Conservation (phyloP, 2,888 invertebrate genomes). For the Scotopteryx bipunctaria region DNA sequence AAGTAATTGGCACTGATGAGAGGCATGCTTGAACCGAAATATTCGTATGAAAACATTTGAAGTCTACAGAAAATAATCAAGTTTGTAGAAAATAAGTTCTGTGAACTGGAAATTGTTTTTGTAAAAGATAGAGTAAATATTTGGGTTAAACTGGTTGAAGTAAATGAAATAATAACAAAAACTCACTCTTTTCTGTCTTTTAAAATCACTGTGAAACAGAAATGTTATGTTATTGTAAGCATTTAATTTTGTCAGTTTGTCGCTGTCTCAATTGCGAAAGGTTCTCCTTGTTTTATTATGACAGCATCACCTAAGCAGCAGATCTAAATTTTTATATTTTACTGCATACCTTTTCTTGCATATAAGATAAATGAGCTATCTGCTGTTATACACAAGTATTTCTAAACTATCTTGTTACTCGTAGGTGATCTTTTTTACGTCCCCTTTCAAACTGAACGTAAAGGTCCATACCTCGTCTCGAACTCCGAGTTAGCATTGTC, state of each 20-base stretch:
- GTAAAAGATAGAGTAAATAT: neutral
- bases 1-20: neutral
- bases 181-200: no score
- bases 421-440: slow-evolving; percentile 13
- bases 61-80: neutral
- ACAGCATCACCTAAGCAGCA: neutral
- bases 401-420: neutral
- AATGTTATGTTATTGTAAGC: no score
- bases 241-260: no score
- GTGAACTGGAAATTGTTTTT: neutral
- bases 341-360: slow-evolving; percentile 2
- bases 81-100: neutral
- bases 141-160: no score
- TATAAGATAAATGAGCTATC: slow-evolving; percentile 5
- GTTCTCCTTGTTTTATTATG: neutral
- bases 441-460: slow-evolving; percentile 1
- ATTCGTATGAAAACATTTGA: neutral
- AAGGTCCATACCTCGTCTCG: neutral
- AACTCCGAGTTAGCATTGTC: slow-evolving; percentile 7
- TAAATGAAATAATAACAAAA: no score
- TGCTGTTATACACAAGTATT: slow-evolving; percentile 10
- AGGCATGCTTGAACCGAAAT: neutral
- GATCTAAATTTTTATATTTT: neutral
- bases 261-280: no score
- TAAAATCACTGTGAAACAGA: no score